Evolutionary conservation across 1,140 invertebrate species (phyloP).

Genomic region (Gryon sp.): DNA sequence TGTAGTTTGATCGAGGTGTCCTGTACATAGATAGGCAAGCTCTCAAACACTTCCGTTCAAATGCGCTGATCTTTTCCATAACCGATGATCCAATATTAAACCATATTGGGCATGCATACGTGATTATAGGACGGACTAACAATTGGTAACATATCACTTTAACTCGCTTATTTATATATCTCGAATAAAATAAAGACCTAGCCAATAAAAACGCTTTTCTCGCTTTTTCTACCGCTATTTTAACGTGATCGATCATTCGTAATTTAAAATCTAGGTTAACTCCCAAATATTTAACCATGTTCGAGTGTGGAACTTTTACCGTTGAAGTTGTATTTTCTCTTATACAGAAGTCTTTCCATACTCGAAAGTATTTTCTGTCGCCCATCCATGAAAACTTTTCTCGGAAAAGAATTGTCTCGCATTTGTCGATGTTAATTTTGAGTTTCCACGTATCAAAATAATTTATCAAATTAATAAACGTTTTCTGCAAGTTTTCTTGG

Average conservation of each 20-base stretch:
- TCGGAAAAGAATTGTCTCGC: too few relatives aligned
- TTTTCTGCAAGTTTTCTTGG: constrained; percentile 18
- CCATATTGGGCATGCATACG: constrained; percentile 59
- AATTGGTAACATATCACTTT: constrained; percentile 62
- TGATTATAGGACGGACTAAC: constrained; percentile 57
- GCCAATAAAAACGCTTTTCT: constrained; percentile 36
- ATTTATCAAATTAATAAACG: constrained; percentile 3
- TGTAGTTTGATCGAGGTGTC: constrained; percentile 6
- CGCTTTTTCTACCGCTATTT: constrained; percentile 43
- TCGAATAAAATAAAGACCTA: constrained; percentile 42
- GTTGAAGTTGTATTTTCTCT: not conserved
- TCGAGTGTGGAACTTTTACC: constrained; percentile 22
- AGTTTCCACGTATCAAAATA: constrained; percentile 37
- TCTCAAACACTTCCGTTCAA: constrained; percentile 59
- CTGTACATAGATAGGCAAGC: constrained; percentile 41
- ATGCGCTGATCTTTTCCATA: constrained; percentile 57
- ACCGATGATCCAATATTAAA: constrained; percentile 40
- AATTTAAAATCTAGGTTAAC: constrained; percentile 39
- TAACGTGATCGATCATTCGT: constrained; percentile 34
- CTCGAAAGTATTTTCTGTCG: not conserved
- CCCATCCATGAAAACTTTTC: not conserved
- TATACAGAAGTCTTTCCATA: constrained; percentile 39
- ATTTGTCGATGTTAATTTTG: constrained; percentile 34
- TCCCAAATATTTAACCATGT: constrained; percentile 51
- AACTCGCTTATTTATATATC: constrained; percentile 24